These are phyloP conservation scores for Caenorhabditis auriculariae DNA, from an alignment of 2,888 invertebrate species.

Conservation along the genomic window DNA sequence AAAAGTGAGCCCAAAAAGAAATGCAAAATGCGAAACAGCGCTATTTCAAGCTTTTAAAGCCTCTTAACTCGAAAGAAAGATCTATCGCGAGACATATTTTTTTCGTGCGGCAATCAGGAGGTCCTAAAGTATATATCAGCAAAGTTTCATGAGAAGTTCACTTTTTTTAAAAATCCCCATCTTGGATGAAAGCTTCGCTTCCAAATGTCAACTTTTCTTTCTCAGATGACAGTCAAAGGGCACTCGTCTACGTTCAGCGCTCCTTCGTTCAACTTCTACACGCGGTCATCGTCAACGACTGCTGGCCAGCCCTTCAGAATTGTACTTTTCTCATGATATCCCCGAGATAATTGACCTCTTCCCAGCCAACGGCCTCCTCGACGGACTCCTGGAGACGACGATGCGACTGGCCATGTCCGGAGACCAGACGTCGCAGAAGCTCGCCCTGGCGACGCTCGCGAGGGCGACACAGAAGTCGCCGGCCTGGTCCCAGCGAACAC, in stretches of 20 bases:
- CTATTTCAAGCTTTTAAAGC: too few relatives aligned
- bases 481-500: slow-evolving; percentile 26
- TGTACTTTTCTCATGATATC: slow-evolving; percentile 1
- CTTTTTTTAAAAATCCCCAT: too few relatives aligned
- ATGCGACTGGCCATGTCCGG: slow-evolving; percentile 26
- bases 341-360: not conserved
- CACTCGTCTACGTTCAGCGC: slow-evolving; percentile 37
- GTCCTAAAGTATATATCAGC: too few relatives aligned
- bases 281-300: slow-evolving; percentile 28
- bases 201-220: too few relatives aligned
- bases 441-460: slow-evolving; percentile 28
- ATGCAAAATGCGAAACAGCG: too few relatives aligned
- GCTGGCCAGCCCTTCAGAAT: slow-evolving; percentile 11
- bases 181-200: not conserved
- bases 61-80: too few relatives aligned
- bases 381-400: slow-evolving; percentile 34
- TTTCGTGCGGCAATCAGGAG: too few relatives aligned
- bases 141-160: too few relatives aligned
- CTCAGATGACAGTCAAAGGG: slow-evolving; percentile 30
- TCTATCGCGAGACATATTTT: too few relatives aligned
- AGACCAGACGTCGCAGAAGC: slow-evolving; percentile 41
- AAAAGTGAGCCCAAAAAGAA: too few relatives aligned
- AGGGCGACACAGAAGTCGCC: slow-evolving; percentile 19
- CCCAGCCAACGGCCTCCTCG: slow-evolving; percentile 18
- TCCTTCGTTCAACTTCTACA: slow-evolving; percentile 38